Conservation (phyloP, 2,113 vertebrate genomes). For the Mus spicilegus region DNA sequence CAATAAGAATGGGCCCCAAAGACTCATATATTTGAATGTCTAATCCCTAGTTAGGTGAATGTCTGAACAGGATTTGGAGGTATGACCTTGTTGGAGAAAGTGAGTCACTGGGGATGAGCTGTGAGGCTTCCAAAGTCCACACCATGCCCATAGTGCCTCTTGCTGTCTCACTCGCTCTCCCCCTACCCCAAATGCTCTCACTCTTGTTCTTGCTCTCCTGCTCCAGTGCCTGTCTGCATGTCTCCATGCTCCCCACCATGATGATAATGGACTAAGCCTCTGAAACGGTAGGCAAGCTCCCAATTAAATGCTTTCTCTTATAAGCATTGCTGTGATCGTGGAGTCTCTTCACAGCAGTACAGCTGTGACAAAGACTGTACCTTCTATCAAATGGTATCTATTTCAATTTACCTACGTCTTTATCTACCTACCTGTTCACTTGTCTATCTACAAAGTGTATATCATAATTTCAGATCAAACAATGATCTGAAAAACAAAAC, state of each 20-base stretch:
- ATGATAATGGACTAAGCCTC: neutral
- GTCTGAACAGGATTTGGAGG: neutral
- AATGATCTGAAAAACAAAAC: neutral
- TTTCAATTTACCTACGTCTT: neutral
- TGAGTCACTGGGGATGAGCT: neutral
- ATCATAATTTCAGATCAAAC: constrained; percentile 5
- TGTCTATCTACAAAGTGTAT: neutral
- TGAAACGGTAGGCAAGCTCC: neutral
- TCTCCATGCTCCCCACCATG: neutral
- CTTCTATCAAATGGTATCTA: neutral
- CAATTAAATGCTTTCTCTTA: neutral
- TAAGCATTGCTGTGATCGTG: neutral
- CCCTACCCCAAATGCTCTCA: neutral
- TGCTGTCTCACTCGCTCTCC: neutral
- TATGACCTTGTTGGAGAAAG: neutral
- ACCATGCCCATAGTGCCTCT: neutral
- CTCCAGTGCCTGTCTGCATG: neutral
- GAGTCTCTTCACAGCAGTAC: neutral
- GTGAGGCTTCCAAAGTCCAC: neutral
- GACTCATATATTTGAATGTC: neutral
- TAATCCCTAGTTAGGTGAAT: neutral
- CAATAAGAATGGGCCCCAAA: neutral
- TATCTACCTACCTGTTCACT: neutral
- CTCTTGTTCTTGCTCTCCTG: neutral
- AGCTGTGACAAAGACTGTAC: neutral